Evolutionary conservation across 1,140 invertebrate species (phyloP), one percentile per base, ranked within the genome.

Genomic region (Aphaenogaster ashmeadi): DNA sequence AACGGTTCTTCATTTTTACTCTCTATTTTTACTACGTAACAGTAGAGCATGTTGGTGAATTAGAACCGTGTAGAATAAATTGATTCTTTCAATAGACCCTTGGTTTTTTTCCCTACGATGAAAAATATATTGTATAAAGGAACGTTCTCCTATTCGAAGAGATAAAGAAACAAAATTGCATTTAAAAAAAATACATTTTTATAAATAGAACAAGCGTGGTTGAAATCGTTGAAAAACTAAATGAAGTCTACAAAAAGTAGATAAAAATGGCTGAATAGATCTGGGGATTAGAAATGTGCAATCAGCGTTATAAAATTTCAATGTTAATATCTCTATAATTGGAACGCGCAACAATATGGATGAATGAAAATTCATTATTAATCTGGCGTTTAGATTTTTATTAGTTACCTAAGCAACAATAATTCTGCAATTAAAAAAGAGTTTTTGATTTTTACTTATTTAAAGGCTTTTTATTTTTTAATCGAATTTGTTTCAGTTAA

Each of bases 181-280:
- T 60, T 60, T 67, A 0, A 21, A 60, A 60, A 60, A 84, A 74
- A 84, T 62, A 84, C 8, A 9, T 60, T 83, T 83, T 60, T 18
- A 2, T 27, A 75, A 11, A 72, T 7, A 58, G 52, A 33, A n/a
- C n/a, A 54, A 21, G 27, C 18, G 66, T 54, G 13, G n/a, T 56
- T 21, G 52, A 72, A 27, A 74, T 50, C 3, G 41, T 21, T 41
- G 18, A 47, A 58, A 56, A 47, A 58, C 7, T 18, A 58, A 81
- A 67, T 64, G 15, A 50, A 66, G 13, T 54, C 58, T 27, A 47
- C 41, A 60, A 83, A 79, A n/a, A 83, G n/a, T 18, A 54, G 6
- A 56, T 7, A n/a, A 36, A 56, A 72, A 36, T 21, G 27, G 1
- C 18, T 80, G 38, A 27, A n/a, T 81, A 15, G 33, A 38, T 27